phyloP scores from a whole-genome alignment of 1,140 invertebrate genomes.

The Leptoteleia sp. region DNA sequence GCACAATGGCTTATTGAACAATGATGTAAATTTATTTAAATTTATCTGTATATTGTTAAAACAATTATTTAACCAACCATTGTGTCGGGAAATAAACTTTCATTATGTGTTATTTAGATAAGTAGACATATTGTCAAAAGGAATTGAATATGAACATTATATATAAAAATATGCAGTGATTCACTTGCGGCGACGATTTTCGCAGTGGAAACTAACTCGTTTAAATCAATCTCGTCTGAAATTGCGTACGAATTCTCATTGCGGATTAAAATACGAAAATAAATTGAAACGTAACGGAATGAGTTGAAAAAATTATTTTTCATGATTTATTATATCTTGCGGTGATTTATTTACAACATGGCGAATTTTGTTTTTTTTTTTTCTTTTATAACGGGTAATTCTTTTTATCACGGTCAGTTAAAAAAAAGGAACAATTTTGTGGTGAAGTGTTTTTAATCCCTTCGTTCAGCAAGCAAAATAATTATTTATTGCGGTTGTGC shows the following conservation, averaged over 20 bases:
- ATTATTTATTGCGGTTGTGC: too few species aligned
- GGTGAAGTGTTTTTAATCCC: too few species aligned
- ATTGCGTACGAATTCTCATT: constrained; percentile 28
- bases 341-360: too few species aligned
- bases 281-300: constrained; percentile 8
- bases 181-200: constrained; percentile 22
- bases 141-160: constrained; percentile 21
- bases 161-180: constrained; percentile 22
- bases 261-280: constrained; percentile 22
- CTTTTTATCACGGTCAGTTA: too few species aligned
- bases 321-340: background rate
- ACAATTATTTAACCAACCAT: too few species aligned
- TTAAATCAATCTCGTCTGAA: constrained; percentile 33
- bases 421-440: too few species aligned
- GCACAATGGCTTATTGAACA: too few species aligned
- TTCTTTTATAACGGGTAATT: too few species aligned
- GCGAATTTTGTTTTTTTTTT: too few species aligned
- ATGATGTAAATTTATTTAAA: too few species aligned
- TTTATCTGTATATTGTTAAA: too few species aligned
- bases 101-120: background rate
- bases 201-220: constrained; percentile 21
- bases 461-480: too few species aligned
- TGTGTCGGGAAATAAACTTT: background rate
- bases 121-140: background rate
- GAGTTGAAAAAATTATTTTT: constrained; percentile 7